phyloP scores from a whole-genome alignment of 2,113 vertebrate genomes.

The Ailurus styani region DNA sequence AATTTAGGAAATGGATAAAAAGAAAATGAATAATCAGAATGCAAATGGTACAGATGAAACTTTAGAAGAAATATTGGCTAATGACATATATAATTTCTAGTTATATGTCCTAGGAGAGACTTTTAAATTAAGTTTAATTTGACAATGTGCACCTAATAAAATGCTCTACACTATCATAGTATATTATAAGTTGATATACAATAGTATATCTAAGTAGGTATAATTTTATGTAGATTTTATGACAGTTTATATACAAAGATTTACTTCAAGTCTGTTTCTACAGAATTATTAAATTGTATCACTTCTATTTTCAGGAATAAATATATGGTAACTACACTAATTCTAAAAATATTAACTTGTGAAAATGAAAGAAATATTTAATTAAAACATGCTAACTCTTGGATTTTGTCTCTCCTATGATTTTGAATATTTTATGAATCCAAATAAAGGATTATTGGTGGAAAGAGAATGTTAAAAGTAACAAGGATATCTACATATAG shows the following conservation, averaged over 20 bases:
- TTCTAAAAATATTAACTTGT: not conserved
- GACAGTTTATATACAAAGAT: not conserved
- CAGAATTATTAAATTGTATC: not conserved
- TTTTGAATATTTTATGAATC: not conserved
- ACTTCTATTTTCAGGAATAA: not conserved
- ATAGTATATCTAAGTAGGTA: not conserved
- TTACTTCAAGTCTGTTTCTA: not conserved
- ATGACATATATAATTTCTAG: not conserved
- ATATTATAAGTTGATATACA: not conserved
- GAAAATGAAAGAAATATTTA: not conserved
- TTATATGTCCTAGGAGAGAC: not conserved
- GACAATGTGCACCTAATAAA: not conserved
- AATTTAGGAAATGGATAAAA: not conserved
- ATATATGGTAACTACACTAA: not conserved
- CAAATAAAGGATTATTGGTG: not conserved
- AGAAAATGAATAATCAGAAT: not conserved
- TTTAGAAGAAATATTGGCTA: not conserved
- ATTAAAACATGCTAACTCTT: not conserved
- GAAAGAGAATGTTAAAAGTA: slow-evolving; percentile 13
- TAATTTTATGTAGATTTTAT: not conserved
- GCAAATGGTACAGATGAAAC: not conserved
- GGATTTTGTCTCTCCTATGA: not conserved
- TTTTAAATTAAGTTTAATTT: slow-evolving; percentile 1
- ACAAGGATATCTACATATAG: not conserved
- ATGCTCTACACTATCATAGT: not conserved